Percentiles rank a stretch among this genome's conserved stretches.
phyloP scores from a whole-genome alignment of 2,797 vertebrate genomes.

The Antennarius maculatus region DNA sequence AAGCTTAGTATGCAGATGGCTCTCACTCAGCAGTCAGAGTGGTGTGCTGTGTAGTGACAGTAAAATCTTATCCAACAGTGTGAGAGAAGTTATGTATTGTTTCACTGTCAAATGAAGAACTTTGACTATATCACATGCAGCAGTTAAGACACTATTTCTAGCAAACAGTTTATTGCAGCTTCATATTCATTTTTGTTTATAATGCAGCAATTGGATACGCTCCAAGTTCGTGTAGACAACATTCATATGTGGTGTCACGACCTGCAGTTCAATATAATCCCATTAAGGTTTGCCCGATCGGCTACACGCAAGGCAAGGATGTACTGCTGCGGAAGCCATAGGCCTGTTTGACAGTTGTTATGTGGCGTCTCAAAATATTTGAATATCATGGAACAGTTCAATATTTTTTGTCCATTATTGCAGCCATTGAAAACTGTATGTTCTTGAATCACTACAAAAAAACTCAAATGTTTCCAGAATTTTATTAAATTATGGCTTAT shows the following conservation, averaged over 20 bases:
- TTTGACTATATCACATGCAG: not conserved
- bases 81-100: not conserved
- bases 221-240: constrained; percentile 44
- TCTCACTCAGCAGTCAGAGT: no score
- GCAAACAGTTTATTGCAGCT: not conserved
- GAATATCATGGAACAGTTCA: not conserved
- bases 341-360: constrained; percentile 25
- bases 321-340: constrained; percentile 24
- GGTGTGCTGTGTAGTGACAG: no score
- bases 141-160: not conserved
- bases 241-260: constrained; percentile 69
- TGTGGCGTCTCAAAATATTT: no score
- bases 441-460: no score
- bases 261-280: constrained; percentile 73
- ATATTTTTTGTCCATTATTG: no score
- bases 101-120: constrained; percentile 1
- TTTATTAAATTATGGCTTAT: no score
- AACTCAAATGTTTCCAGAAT: no score
- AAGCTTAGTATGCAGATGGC: no score
- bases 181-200: not conserved
- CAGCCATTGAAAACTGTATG: no score
- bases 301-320: constrained; percentile 55
- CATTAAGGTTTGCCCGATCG: constrained; percentile 63
- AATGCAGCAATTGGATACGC: constrained; percentile 1
- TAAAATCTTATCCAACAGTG: not conserved